These are phyloP conservation scores for Rostratula benghalensis DNA, from an alignment of 2,113 vertebrate genomes.

Conservation along the genomic window DNA sequence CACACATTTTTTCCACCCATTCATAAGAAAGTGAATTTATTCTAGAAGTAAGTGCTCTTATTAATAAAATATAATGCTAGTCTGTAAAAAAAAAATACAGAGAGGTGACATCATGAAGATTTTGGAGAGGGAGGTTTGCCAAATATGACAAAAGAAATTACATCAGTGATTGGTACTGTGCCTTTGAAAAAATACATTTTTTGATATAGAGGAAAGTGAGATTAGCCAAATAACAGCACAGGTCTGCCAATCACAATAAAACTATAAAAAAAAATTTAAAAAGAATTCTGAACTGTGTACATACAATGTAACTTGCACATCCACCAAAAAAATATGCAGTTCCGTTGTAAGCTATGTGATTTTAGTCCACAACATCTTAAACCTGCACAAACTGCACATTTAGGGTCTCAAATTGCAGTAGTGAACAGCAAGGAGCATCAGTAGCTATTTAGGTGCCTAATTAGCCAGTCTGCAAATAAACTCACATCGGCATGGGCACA, in stretches of 20 bases:
- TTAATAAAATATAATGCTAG: background rate
- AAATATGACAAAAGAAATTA: background rate
- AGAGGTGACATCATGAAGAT: background rate
- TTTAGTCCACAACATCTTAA: background rate
- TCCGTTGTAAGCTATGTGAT: background rate
- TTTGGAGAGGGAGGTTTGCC: background rate
- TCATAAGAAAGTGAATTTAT: background rate
- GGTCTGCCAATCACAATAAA: background rate
- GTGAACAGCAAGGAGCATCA: background rate
- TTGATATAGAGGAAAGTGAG: background rate
- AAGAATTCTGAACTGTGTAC: background rate
- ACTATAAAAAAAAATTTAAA: background rate
- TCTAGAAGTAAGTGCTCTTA: background rate
- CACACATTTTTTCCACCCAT: background rate
- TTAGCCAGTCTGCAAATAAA: background rate
- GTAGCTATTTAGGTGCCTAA: background rate
- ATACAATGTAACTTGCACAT: background rate
- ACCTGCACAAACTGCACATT: background rate
- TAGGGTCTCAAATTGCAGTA: no score
- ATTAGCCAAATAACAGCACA: background rate
- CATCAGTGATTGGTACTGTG: background rate
- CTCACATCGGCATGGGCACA: background rate
- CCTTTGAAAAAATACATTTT: background rate
- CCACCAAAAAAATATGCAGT: background rate
- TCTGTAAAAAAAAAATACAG: background rate